Conservation (phyloP, 2,797 vertebrate species). For the Erpetoichthys calabaricus region DNA sequence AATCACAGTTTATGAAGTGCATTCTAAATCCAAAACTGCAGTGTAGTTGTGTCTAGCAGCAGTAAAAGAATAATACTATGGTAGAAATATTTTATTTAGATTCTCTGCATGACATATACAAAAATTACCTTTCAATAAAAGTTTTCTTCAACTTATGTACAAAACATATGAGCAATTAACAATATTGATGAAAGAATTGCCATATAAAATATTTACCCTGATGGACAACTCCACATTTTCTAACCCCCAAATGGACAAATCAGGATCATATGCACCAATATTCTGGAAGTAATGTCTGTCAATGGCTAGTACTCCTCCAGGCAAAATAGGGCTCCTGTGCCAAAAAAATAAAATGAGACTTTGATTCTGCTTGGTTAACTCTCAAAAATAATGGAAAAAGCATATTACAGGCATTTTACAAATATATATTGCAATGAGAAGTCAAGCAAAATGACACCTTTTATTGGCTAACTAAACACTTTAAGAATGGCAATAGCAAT, state of each 20-base stretch:
- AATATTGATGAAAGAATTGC: not conserved
- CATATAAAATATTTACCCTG: constrained; percentile 45
- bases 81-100: not conserved
- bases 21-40: too few species aligned
- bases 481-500: too few species aligned
- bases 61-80: too few species aligned
- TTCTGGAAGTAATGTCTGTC: constrained; percentile 74
- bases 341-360: not conserved
- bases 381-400: too few species aligned
- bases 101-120: constrained; percentile 22
- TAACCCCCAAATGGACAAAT: constrained; percentile 53
- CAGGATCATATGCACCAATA: constrained; percentile 67
- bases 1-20: too few species aligned
- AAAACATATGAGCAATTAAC: constrained; percentile 6
- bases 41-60: too few species aligned
- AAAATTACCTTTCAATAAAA: constrained; percentile 12
- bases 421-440: too few species aligned
- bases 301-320: constrained; percentile 57
- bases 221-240: constrained; percentile 76
- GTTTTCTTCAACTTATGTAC: not conserved
- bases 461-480: too few species aligned
- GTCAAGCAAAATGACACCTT: too few species aligned
- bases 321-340: constrained; percentile 61
- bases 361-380: not conserved
- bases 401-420: too few species aligned